Conservation (phyloP, 2,797 vertebrate genomes). For the Knipowitschia caucasica region DNA sequence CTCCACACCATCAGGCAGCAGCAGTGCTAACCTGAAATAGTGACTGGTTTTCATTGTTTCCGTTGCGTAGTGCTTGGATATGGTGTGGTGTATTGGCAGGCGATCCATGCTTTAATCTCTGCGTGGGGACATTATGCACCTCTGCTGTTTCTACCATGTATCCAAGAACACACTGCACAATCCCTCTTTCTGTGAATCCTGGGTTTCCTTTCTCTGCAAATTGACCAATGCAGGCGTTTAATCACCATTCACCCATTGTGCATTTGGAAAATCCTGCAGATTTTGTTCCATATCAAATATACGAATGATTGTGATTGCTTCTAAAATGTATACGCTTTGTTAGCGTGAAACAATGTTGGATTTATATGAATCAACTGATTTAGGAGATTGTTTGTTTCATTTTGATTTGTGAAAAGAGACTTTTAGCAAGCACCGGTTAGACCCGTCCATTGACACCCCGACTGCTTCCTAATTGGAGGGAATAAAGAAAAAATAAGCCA, state of each 20-base stretch:
- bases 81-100: slow-evolving; percentile 53
- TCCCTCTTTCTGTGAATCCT: slow-evolving; percentile 27
- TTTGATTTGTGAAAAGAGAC: too few species aligned
- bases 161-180: slow-evolving; percentile 45
- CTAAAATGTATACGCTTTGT: not conserved
- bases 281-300: slow-evolving; percentile 17
- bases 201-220: slow-evolving; percentile 34
- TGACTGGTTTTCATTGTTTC: slow-evolving; percentile 49
- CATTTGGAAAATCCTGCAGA: slow-evolving; percentile 32
- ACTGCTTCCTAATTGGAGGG: too few species aligned
- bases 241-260: slow-evolving; percentile 37
- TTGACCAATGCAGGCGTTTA: slow-evolving; percentile 37
- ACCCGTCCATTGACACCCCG: too few species aligned
- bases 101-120: slow-evolving; percentile 62
- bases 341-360: not conserved
- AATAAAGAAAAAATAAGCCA: too few species aligned
- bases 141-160: slow-evolving; percentile 44
- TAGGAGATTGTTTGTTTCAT: too few species aligned
- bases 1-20: slow-evolving; percentile 29
- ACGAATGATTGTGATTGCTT: slow-evolving; percentile 40
- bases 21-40: slow-evolving; percentile 50
- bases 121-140: slow-evolving; percentile 52
- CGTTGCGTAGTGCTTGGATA: slow-evolving; percentile 41
- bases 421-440: too few species aligned
- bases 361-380: too few species aligned